phyloP scores from a whole-genome alignment of 2,113 vertebrate genomes.

The Notarius quadriscutis region DNA sequence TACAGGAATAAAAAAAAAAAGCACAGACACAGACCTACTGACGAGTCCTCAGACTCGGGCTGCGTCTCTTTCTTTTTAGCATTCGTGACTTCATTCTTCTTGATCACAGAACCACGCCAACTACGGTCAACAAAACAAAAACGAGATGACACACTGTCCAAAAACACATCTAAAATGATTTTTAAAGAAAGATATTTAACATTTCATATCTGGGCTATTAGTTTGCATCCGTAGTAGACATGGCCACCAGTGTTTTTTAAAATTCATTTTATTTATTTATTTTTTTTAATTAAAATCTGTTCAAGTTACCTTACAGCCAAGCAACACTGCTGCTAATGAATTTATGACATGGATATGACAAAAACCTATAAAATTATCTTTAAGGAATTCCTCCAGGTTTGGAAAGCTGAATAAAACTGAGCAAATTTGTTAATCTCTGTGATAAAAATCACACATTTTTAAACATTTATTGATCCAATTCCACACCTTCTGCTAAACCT shows the following conservation, averaged over 20 bases:
- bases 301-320: no score
- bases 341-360: not conserved
- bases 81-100: slow-evolving; percentile 72
- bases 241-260: no score
- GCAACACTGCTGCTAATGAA: not conserved
- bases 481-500: not conserved
- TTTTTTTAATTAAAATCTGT: no score
- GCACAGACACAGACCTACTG: slow-evolving; percentile 66
- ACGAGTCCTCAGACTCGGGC: slow-evolving; percentile 48
- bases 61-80: slow-evolving; percentile 51
- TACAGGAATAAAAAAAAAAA: not conserved
- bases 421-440: not conserved
- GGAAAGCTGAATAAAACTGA: not conserved
- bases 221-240: not conserved
- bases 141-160: not conserved
- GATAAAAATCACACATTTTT: not conserved
- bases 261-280: no score
- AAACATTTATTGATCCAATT: not conserved
- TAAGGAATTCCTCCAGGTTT: not conserved
- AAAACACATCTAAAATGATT: not conserved
- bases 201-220: not conserved
- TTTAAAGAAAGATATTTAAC: not conserved
- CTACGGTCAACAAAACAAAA: slow-evolving; percentile 58
- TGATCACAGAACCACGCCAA: slow-evolving; percentile 81
- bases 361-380: not conserved